These are phyloP conservation scores for Panorpa germanica DNA, from an alignment of 2,888 invertebrate genomes.

Conservation along the genomic window DNA sequence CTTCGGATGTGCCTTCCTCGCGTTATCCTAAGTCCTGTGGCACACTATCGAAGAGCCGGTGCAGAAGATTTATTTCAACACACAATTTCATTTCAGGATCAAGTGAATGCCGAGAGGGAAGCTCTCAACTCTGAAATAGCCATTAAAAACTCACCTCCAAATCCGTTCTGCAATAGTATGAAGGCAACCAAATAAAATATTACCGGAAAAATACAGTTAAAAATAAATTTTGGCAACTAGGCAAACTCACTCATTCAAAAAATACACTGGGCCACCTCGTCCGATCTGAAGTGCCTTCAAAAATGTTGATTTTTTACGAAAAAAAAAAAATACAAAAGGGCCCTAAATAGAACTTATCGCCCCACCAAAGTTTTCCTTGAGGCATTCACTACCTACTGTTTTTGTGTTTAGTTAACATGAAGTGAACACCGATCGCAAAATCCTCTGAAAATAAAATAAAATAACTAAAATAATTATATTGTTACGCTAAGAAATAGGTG, in stretches of 20 bases:
- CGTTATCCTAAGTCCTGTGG: no score
- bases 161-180: constrained; percentile 65
- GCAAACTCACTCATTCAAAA: constrained; percentile 33
- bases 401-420: constrained; percentile 9
- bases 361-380: constrained; percentile 37
- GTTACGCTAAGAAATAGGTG: neutral
- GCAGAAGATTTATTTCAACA: no score
- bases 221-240: constrained; percentile 14
- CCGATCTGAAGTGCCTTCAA: constrained; percentile 91
- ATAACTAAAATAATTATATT: neutral
- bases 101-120: constrained; percentile 25
- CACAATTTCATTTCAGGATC: no score
- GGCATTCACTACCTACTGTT: constrained; percentile 21
- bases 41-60: no score
- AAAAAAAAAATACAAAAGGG: constrained; percentile 52
- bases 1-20: no score
- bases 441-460: neutral
- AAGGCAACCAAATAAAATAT: constrained; percentile 43
- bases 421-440: neutral
- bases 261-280: constrained; percentile 80
- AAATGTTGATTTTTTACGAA: constrained; percentile 71
- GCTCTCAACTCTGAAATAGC: constrained; percentile 60
- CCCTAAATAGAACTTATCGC: constrained; percentile 74
- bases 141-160: constrained; percentile 43
- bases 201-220: constrained; percentile 12